These are phyloP conservation scores for Sula dactylatra DNA, from an alignment of 2,113 vertebrate genomes.

Conservation along the genomic window DNA sequence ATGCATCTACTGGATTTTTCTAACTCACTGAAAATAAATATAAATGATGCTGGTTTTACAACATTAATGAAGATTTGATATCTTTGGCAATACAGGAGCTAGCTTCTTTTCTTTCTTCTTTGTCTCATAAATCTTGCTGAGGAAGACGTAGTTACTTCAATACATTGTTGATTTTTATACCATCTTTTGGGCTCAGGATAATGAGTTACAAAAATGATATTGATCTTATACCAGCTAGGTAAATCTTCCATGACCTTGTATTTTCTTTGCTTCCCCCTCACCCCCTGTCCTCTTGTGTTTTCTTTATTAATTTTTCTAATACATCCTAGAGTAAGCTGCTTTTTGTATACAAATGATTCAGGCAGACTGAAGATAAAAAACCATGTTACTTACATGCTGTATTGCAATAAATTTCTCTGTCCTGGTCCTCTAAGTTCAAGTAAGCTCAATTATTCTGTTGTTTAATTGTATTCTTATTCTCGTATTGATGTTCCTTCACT, in stretches of 20 bases:
- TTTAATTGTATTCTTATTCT: not conserved
- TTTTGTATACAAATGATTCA: not conserved
- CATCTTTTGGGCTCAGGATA: conserved; percentile 46
- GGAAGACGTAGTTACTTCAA: conserved; percentile 68
- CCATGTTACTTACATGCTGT: not conserved
- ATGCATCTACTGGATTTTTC: not conserved
- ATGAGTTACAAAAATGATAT: conserved; percentile 72
- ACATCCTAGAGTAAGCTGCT: not conserved
- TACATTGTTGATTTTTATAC: conserved; percentile 71
- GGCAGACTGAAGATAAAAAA: not conserved
- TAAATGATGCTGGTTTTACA: conserved; percentile 33
- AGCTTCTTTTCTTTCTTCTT: not conserved
- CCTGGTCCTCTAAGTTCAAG: not conserved
- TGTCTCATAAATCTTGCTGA: conserved; percentile 71
- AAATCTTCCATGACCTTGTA: conserved; percentile 70
- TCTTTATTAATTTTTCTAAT: not conserved
- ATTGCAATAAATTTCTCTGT: not conserved
- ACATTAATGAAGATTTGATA: conserved; percentile 53
- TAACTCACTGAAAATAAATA: conserved; percentile 36
- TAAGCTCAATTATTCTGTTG: not conserved
- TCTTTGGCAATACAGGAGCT: not conserved
- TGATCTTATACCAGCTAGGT: conserved; percentile 54
- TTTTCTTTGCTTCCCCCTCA: not conserved
- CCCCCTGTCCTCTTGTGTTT: not conserved
- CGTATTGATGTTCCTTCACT: not conserved